Conservation (phyloP, 2,888 invertebrate genomes). For the Palloptera scutellata region DNA sequence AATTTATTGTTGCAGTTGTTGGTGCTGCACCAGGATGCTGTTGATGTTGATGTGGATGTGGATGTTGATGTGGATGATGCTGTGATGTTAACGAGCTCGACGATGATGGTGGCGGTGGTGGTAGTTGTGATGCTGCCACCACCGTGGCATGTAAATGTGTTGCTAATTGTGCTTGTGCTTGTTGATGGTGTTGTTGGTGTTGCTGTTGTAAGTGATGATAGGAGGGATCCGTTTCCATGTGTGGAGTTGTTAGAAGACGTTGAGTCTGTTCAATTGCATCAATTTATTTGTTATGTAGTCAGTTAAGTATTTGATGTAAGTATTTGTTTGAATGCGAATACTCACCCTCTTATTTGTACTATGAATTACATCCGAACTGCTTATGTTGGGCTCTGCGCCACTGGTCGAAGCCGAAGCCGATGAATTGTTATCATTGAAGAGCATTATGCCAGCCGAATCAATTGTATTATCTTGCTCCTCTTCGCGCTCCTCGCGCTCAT, state of each 20-base stretch:
- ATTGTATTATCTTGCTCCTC: constrained; percentile 78
- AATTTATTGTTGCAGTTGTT: constrained; percentile 51
- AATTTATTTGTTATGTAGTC: background rate
- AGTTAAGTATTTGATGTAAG: background rate
- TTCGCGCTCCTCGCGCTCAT: constrained; percentile 63
- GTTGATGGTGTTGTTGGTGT: constrained; percentile 46
- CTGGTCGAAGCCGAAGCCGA: constrained; percentile 55
- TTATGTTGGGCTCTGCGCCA: constrained; percentile 64
- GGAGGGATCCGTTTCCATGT: constrained; percentile 63
- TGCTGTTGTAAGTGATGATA: constrained; percentile 63
- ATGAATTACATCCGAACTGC: constrained; percentile 63
- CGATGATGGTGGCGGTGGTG: constrained; percentile 43
- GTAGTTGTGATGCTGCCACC: constrained; percentile 41
- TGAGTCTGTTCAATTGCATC: constrained; percentile 45
- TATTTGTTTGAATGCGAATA: constrained; percentile 12
- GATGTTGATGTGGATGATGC: constrained; percentile 32
- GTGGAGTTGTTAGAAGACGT: constrained; percentile 58
- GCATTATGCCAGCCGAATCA: constrained; percentile 68
- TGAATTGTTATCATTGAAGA: constrained; percentile 57
- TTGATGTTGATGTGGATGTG: constrained; percentile 33
- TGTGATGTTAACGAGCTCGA: constrained; percentile 42
- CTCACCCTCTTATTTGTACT: constrained; percentile 65
- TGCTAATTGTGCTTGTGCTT: constrained; percentile 43
- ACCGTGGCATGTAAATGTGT: constrained; percentile 49
- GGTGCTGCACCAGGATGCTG: constrained; percentile 44